A percentile compares a stretch with the other conserved stretches of the same genome.
These are phyloP conservation scores for Molorchus minor DNA, from an alignment of 2,888 invertebrate species.

Conservation along the genomic window DNA sequence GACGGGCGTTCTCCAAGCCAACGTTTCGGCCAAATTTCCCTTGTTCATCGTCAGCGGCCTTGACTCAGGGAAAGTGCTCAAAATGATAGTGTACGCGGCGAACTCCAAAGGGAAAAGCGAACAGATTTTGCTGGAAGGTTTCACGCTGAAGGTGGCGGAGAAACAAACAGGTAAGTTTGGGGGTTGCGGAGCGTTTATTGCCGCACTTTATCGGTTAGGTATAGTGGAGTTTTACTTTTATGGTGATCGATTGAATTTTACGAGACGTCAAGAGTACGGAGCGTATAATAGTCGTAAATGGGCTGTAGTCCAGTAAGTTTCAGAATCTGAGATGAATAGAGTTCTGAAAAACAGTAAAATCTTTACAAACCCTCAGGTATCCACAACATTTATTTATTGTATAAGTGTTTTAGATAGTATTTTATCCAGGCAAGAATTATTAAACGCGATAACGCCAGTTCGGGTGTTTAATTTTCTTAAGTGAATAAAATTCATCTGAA, in stretches of 20 bases:
- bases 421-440: too few relatives aligned
- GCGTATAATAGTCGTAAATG: too few relatives aligned
- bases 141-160: slow-evolving; percentile 78
- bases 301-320: too few relatives aligned
- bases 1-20: slow-evolving; percentile 64
- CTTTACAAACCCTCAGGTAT: too few relatives aligned
- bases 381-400: too few relatives aligned
- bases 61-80: slow-evolving; percentile 80
- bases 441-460: too few relatives aligned
- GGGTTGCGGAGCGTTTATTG: slow-evolving; percentile 24
- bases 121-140: slow-evolving; percentile 73
- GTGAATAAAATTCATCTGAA: too few relatives aligned
- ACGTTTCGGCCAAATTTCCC: slow-evolving; percentile 76
- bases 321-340: too few relatives aligned
- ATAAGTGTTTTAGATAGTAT: too few relatives aligned
- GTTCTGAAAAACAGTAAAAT: too few relatives aligned
- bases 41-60: slow-evolving; percentile 80
- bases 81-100: slow-evolving; percentile 81
- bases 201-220: slow-evolving; percentile 6
- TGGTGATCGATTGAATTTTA: slow-evolving; percentile 21
- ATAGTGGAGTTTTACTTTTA: slow-evolving; percentile 24
- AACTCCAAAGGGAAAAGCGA: slow-evolving; percentile 87
- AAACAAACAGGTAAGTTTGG: slow-evolving; percentile 75
- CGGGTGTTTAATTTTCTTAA: too few relatives aligned
- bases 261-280: slow-evolving; percentile 23